Evolutionary conservation across 2,797 vertebrate genomes (phyloP).

Genomic region (Loriculus beryllinus): DNA sequence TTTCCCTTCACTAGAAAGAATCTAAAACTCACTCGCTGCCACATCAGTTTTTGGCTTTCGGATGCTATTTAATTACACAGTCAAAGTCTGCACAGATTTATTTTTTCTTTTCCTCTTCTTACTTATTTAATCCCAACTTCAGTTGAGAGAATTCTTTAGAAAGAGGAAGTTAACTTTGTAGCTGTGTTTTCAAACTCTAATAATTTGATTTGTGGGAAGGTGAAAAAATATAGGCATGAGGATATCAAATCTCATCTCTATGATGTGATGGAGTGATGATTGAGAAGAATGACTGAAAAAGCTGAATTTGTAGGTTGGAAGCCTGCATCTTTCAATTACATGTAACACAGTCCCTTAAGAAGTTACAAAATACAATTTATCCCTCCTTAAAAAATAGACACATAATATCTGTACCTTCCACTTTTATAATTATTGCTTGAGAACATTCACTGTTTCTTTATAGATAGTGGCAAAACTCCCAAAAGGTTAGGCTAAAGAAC

Average conservation of each 20-base stretch:
- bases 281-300: not conserved
- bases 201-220: not conserved
- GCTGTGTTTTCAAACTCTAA: not conserved
- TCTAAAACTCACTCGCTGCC: not conserved
- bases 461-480: not conserved
- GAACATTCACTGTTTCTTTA: not conserved
- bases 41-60: not conserved
- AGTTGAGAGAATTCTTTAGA: not conserved
- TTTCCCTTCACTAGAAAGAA: not conserved
- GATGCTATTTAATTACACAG: not conserved
- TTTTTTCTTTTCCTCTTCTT: not conserved
- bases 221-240: not conserved
- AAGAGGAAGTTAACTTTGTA: not conserved
- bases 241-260: not conserved
- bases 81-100: rapidly evolving
- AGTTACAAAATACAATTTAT: not conserved
- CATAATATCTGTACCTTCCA: not conserved
- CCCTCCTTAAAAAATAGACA: not conserved
- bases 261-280: not conserved
- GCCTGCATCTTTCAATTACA: not conserved
- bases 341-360: not conserved
- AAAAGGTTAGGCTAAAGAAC: not conserved
- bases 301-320: not conserved
- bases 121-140: not conserved
- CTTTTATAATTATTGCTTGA: not conserved